phyloP scores from a whole-genome alignment of 2,888 invertebrate genomes.

The Microctonus aethiopoides region DNA sequence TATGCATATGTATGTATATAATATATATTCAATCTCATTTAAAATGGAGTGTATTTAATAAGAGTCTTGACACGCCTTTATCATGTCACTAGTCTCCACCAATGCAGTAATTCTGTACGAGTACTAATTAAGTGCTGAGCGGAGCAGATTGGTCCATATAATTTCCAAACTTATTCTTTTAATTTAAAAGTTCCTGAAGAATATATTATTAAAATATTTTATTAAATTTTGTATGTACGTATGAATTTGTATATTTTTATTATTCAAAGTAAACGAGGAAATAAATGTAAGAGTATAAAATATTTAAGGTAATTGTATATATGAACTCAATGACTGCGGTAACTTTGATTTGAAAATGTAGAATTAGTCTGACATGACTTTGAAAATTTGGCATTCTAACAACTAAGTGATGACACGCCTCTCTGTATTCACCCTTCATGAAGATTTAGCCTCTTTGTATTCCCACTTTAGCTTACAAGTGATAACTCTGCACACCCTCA shows the following conservation, averaged over 20 bases:
- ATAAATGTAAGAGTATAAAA: neutral
- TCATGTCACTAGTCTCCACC: neutral
- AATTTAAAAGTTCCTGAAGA: no score
- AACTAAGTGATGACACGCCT: conserved; percentile 28
- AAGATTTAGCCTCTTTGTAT: conserved; percentile 20
- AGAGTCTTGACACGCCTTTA: conserved; percentile 2
- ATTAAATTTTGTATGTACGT: no score
- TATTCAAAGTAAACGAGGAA: no score
- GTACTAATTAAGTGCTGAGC: neutral
- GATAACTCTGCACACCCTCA: conserved; percentile 13
- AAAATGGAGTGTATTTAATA: neutral
- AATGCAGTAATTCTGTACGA: neutral
- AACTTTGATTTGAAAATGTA: neutral
- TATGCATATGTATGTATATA: neutral
- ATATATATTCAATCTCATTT: neutral
- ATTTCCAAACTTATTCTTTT: neutral
- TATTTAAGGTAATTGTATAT: neutral
- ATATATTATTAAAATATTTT: no score
- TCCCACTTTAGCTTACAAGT: conserved; percentile 1
- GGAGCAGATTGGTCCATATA: neutral
- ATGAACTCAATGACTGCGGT: neutral
- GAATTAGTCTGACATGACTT: conserved; percentile 4
- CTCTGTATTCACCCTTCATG: conserved; percentile 18
- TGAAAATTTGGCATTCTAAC: neutral
- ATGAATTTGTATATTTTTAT: no score